Evolutionary conservation across 2,797 vertebrate species (phyloP).

Genomic region (Mycteria americana): DNA sequence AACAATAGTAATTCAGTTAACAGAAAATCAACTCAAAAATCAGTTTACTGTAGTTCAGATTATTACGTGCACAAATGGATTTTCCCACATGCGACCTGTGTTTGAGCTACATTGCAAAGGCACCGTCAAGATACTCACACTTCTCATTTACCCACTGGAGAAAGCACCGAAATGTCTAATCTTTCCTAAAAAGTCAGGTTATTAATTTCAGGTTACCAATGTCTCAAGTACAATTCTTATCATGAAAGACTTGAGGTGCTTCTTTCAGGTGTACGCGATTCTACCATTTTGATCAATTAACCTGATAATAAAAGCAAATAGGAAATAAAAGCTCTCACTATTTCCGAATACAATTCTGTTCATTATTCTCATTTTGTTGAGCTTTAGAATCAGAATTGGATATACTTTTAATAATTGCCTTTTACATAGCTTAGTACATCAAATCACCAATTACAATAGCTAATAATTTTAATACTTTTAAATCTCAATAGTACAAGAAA

Average conservation of each 20-base stretch:
- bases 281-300: not conserved
- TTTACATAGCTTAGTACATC: not conserved
- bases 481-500: not conserved
- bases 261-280: not conserved
- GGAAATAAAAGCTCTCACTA: not conserved
- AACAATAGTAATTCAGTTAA: constrained; percentile 37
- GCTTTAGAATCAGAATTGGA: not conserved
- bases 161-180: not conserved
- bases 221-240: not conserved
- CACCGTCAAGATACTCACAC: not conserved
- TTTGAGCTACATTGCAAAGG: not conserved
- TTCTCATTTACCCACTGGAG: not conserved
- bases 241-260: not conserved
- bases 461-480: not conserved
- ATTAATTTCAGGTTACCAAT: not conserved
- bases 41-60: not conserved
- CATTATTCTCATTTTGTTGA: not conserved
- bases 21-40: not conserved
- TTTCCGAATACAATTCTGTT: not conserved
- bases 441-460: not conserved
- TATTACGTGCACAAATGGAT: not conserved
- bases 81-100: not conserved
- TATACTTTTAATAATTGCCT: not conserved
- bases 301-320: not conserved
- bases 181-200: not conserved